phyloP scores from a whole-genome alignment of 2,797 vertebrate species.

The Thamnophis elegans region DNA sequence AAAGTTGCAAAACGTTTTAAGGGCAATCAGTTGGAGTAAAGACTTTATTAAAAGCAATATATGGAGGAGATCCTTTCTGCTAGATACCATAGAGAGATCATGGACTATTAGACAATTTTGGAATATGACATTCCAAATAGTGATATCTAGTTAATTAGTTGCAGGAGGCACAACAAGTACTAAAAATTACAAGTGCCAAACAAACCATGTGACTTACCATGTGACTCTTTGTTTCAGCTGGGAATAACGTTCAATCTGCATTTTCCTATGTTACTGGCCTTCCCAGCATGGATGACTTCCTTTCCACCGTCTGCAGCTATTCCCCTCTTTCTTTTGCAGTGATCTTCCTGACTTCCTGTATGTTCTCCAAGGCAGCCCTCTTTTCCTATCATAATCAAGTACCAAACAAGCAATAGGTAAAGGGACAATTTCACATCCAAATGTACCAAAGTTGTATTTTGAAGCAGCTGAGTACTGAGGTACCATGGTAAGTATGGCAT shows the following conservation, averaged over 20 bases:
- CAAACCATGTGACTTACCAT: not conserved
- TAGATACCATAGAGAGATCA: not conserved
- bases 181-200: not conserved
- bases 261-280: not conserved
- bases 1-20: not conserved
- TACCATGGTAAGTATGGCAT: not conserved
- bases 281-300: not conserved
- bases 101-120: not conserved
- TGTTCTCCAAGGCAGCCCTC: not conserved
- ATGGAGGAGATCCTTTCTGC: not conserved
- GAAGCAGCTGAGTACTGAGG: not conserved
- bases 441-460: not conserved
- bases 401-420: not conserved
- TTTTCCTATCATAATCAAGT: not conserved
- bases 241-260: not conserved
- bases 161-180: not conserved
- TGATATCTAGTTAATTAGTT: not conserved
- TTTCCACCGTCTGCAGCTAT: not conserved
- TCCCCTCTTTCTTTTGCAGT: not conserved
- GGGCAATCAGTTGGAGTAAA: not conserved
- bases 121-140: not conserved
- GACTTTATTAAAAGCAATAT: not conserved
- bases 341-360: not conserved
- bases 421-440: not conserved
- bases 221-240: not conserved